Percentiles rank a stretch among this genome's conserved stretches.
Evolutionary conservation across 2,888 invertebrate genomes (phyloP).

Genomic region (Lasius fuliginosus): DNA sequence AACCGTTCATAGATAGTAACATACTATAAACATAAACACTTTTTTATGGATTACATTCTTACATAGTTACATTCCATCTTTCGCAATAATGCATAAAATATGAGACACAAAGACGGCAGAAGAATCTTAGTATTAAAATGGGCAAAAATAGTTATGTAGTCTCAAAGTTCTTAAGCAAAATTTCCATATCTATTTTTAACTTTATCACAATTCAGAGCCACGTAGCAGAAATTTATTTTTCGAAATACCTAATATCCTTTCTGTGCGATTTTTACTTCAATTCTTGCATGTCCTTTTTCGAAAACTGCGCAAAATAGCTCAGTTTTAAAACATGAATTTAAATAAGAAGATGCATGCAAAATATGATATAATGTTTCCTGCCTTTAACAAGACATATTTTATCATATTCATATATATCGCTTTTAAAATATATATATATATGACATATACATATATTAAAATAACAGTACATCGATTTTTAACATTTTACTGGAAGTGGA

Average conservation of each 20-base stretch:
- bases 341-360: background rate
- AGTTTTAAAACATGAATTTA: background rate
- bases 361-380: background rate
- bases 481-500: background rate
- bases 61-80: background rate
- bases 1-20: background rate
- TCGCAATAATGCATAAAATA: slow-evolving; percentile 19
- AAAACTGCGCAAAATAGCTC: background rate
- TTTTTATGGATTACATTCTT: background rate
- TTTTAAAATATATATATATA: background rate
- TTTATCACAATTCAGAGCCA: background rate
- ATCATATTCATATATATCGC: background rate
- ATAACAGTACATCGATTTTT: background rate
- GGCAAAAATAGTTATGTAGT: background rate
- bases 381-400: background rate
- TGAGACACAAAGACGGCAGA: background rate
- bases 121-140: slow-evolving; percentile 10
- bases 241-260: background rate
- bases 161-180: background rate
- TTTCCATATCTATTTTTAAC: background rate
- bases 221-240: background rate
- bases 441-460: background rate
- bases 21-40: slow-evolving; percentile 17
- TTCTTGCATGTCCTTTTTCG: background rate
- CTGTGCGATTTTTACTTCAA: slow-evolving; percentile 1